Evolutionary conservation across 2,797 vertebrate genomes (phyloP).

Genomic region (Danionella dracula): DNA sequence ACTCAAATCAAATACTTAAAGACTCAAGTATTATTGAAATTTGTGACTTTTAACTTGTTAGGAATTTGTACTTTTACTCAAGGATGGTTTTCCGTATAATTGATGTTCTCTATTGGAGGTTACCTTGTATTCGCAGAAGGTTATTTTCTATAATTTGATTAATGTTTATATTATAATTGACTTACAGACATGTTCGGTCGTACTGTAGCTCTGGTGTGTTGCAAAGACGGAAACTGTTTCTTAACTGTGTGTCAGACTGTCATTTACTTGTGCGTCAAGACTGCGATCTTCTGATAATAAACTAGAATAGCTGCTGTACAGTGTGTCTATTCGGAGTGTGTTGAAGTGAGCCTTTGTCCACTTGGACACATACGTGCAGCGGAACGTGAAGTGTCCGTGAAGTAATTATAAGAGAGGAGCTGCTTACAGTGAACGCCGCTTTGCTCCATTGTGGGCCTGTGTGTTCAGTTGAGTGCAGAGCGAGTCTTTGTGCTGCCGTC

Average conservation of each 20-base stretch:
- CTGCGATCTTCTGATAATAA: not conserved
- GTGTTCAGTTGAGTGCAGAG: not conserved
- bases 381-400: not conserved
- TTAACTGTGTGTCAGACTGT: not conserved
- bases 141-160: too few species aligned
- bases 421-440: not conserved
- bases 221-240: too few species aligned
- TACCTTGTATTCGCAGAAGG: too few species aligned
- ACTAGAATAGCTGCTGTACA: not conserved
- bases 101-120: too few species aligned
- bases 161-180: too few species aligned
- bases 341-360: not conserved
- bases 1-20: too few species aligned
- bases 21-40: too few species aligned
- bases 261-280: not conserved
- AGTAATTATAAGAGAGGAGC: constrained; percentile 1
- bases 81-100: too few species aligned
- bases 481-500: constrained; percentile 19
- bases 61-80: too few species aligned
- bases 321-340: not conserved
- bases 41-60: too few species aligned
- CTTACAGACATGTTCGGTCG: too few species aligned
- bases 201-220: too few species aligned
- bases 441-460: not conserved
- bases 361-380: constrained; percentile 4